Evolutionary conservation across 1,140 invertebrate species (phyloP).

Genomic region (Leptinotarsa texana): DNA sequence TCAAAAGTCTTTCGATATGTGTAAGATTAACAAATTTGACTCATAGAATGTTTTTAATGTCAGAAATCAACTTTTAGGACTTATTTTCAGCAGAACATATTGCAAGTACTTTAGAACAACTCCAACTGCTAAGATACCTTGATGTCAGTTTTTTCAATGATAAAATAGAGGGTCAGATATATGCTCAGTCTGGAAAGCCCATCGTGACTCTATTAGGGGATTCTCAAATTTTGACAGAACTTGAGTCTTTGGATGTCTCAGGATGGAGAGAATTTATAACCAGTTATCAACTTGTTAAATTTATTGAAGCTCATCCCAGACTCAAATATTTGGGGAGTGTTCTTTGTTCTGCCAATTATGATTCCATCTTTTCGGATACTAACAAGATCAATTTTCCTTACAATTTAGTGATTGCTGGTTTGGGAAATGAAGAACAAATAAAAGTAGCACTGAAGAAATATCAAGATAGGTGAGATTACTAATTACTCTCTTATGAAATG

Average conservation of each 20-base stretch:
- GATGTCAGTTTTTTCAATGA: constrained; percentile 51
- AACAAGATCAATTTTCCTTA: constrained; percentile 31
- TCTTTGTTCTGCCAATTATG: constrained; percentile 45
- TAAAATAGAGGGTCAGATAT: constrained; percentile 58
- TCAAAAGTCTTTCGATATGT: constrained; percentile 42
- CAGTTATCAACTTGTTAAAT: constrained; percentile 37
- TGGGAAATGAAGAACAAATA: constrained; percentile 49
- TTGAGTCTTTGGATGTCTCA: constrained; percentile 72
- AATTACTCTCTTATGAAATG: background rate
- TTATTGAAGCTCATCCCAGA: constrained; percentile 45
- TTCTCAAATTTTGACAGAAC: constrained; percentile 62
- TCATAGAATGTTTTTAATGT: background rate
- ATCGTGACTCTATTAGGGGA: constrained; percentile 59
- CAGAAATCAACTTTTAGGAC: constrained; percentile 32
- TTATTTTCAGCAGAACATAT: constrained; percentile 53
- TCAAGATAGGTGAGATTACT: constrained; percentile 46
- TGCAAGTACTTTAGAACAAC: constrained; percentile 62
- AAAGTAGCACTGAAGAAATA: constrained; percentile 67
- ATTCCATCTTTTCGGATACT: constrained; percentile 42
- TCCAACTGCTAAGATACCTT: constrained; percentile 61
- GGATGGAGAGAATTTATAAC: constrained; percentile 59
- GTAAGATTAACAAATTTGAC: constrained; percentile 30
- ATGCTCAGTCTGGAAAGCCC: constrained; percentile 42
- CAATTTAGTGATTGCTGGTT: constrained; percentile 47
- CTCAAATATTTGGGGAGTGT: constrained; percentile 51